These are phyloP conservation scores for Herpailurus yagouaroundi DNA, from an alignment of 2,113 vertebrate species.

Conservation along the genomic window DNA sequence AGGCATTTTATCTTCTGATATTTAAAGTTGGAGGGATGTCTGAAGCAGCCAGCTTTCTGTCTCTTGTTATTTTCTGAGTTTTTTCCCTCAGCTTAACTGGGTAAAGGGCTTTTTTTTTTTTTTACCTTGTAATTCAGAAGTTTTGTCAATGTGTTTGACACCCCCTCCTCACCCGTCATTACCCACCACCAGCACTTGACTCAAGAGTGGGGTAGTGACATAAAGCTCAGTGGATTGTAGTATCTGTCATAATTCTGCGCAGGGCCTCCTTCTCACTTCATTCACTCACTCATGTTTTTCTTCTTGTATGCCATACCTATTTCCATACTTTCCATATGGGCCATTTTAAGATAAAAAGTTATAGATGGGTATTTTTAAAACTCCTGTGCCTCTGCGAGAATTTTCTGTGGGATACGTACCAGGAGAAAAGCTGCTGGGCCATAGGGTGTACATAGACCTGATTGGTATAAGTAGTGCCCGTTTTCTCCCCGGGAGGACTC, in stretches of 20 bases:
- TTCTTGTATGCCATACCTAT: background rate
- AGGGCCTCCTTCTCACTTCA: background rate
- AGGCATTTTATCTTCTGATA: background rate
- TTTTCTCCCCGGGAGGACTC: background rate
- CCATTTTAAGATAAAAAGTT: background rate
- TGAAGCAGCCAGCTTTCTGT: background rate
- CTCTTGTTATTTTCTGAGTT: background rate
- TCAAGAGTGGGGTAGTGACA: background rate
- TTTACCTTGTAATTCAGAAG: background rate
- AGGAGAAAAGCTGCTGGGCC: background rate
- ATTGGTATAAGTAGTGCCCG: background rate
- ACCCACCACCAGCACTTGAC: background rate
- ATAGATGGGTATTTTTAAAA: background rate
- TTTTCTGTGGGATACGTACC: background rate
- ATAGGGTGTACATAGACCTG: background rate
- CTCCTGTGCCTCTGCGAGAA: background rate
- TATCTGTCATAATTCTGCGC: background rate
- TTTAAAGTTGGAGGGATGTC: constrained; percentile 4
- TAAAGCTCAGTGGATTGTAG: background rate
- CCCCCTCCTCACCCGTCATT: background rate
- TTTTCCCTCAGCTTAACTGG: background rate
- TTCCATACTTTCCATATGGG: background rate
- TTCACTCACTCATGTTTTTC: background rate
- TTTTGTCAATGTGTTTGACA: background rate
- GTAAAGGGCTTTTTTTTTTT: background rate